Percentiles rank a stretch among this genome's conserved stretches.
Evolutionary conservation across 35 echinoderm and acorn worm genomes (phyloP).

Genomic region (Ophiothrix spiculata): DNA sequence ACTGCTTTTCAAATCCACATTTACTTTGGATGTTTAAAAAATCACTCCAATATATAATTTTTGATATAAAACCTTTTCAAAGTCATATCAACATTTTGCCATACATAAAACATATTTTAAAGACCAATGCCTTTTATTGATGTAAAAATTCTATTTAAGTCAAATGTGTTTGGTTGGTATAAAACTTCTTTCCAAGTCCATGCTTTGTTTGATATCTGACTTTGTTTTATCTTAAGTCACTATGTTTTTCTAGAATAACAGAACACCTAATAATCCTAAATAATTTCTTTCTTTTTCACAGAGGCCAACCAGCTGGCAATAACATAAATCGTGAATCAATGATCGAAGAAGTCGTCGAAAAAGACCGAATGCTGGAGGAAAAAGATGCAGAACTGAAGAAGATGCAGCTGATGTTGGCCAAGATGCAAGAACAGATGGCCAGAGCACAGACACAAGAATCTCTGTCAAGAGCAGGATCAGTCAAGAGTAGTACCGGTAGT

Average conservation of each 20-base stretch:
- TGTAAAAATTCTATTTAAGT: too few species aligned
- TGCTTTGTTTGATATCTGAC: too few species aligned
- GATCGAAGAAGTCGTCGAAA: constrained; percentile 52
- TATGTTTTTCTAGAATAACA: background rate
- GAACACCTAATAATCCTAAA: background rate
- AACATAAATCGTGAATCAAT: constrained; percentile 16
- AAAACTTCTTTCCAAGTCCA: too few species aligned
- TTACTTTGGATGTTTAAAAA: too few species aligned
- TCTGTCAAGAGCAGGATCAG: background rate
- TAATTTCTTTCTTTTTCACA: background rate
- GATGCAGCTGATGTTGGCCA: constrained; percentile 90
- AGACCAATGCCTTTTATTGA: too few species aligned
- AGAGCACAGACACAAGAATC: background rate
- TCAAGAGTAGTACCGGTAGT: background rate
- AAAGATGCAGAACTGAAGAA: constrained; percentile 84
- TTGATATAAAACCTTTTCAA: too few species aligned
- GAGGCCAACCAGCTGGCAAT: background rate
- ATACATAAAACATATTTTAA: too few species aligned
- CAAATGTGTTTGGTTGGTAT: too few species aligned
- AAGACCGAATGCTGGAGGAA: constrained; percentile 79
- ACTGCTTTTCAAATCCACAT: too few species aligned
- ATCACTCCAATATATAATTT: too few species aligned
- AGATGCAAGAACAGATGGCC: constrained; percentile 92
- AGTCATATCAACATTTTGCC: too few species aligned
- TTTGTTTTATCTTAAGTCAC: background rate